Evolutionary conservation across 2,113 vertebrate species (phyloP).

Genomic region (Dascyllus trimaculatus): DNA sequence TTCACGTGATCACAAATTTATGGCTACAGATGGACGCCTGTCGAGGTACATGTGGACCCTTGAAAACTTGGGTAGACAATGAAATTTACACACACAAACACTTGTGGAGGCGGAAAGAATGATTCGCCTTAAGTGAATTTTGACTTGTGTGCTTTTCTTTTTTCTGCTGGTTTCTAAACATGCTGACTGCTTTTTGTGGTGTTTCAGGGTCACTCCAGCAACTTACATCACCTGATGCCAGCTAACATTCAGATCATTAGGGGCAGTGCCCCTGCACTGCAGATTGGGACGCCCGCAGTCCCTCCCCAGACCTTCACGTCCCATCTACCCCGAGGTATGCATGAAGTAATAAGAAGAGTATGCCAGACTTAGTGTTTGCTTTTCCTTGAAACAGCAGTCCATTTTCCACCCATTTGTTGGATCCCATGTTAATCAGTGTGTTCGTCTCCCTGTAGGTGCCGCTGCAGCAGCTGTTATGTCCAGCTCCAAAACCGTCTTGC

Average conservation of each 20-base stretch:
- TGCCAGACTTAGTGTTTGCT: background rate
- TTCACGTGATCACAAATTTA: too few relatives aligned
- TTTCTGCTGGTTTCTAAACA: background rate
- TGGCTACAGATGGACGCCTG: too few relatives aligned
- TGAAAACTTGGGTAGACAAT: too few relatives aligned
- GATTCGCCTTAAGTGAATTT: background rate
- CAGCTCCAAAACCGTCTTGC: constrained; percentile 95
- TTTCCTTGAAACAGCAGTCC: background rate
- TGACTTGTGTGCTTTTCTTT: constrained; percentile 5
- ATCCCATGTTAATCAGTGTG: background rate
- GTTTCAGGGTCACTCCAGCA: constrained; percentile 93
- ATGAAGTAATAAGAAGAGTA: background rate
- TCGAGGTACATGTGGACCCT: too few relatives aligned
- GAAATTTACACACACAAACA: too few relatives aligned
- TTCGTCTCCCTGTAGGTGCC: constrained; percentile 85
- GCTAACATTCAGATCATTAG: constrained; percentile 95
- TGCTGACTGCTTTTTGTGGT: background rate
- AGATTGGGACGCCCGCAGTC: constrained; percentile 88
- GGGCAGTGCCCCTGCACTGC: constrained; percentile 90
- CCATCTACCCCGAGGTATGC: constrained; percentile 94
- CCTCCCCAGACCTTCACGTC: constrained; percentile 87
- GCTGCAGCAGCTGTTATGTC: constrained; percentile 98
- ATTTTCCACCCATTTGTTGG: background rate
- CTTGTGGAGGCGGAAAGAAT: too few relatives aligned
- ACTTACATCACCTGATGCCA: constrained; percentile 95